Evolutionary conservation across 1,140 invertebrate genomes (phyloP).

Genomic region (Drosophila jambulina): DNA sequence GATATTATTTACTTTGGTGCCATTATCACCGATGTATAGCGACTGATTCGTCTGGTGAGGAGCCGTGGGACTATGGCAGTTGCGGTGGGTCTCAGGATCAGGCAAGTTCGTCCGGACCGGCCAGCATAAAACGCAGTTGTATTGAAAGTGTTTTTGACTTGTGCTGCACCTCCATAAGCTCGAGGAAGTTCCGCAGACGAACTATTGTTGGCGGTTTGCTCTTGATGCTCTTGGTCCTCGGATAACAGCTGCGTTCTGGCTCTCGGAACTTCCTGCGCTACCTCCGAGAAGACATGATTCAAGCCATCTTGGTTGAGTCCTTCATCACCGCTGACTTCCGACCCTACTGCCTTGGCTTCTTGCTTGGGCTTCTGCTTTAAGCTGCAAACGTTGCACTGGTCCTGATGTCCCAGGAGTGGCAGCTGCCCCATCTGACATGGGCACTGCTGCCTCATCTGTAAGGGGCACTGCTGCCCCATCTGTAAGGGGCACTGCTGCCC

Average conservation of each 20-base stretch:
- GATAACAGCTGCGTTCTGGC: too few species aligned
- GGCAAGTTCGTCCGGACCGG: conserved; percentile 58
- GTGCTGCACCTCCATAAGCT: background rate
- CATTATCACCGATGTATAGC: conserved; percentile 48
- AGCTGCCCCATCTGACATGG: background rate
- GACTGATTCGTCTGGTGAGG: conserved; percentile 47
- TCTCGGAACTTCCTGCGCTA: background rate
- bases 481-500: background rate
- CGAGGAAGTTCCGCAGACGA: background rate
- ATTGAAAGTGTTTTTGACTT: background rate
- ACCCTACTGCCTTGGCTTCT: background rate
- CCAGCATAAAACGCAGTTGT: conserved; percentile 34
- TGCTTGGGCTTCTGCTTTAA: background rate
- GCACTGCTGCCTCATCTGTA: background rate
- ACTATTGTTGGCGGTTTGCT: background rate
- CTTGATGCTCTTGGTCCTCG: background rate
- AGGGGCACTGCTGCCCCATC: background rate
- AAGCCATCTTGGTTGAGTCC: background rate
- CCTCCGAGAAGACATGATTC: background rate
- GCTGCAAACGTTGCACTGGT: background rate
- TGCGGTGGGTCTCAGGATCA: conserved; percentile 50
- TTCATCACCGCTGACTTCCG: background rate
- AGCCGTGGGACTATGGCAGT: conserved; percentile 22
- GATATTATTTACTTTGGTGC: conserved; percentile 15
- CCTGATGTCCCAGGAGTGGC: background rate